Evolutionary conservation across 2,888 invertebrate genomes (phyloP), one percentile per base, ranked within the genome.

Genomic region (Drosophila gaucha): DNA sequence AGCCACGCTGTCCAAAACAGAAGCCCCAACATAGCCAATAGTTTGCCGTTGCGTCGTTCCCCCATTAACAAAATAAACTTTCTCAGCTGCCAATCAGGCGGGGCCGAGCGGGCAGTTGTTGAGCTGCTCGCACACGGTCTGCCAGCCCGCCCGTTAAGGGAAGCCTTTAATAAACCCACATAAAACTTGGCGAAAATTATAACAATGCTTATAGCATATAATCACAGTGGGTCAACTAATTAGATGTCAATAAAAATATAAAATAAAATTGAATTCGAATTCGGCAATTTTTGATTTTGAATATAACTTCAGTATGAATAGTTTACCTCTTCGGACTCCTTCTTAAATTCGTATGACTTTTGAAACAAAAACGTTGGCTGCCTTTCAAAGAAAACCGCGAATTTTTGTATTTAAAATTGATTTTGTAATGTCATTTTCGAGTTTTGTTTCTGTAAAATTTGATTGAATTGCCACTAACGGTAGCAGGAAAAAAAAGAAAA

Each of bases 1-100:
- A 85, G 88, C 88, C 43, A 33, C 36, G 63, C 78, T 88, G 86
- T 88, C 88, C 69, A 64, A 74, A 80, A 68, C 88, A 85, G 86
- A 60, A 79, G 57, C 64, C 56, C 46, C 65, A 60, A 38, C 59
- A 59, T n/a, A 8, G 51, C 38, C 56, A 62, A 65, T 74, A 74
- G 55, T 62, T 76, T 26, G 35, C 18, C 16, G 24, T 24, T 38
- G 51, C 31, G 20, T n/a, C 30, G 12, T 9, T 28, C 0, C 20
- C 30, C 54, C 69, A 73, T 82, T 78, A 85, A 78, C 72, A 75
- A 78, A 62, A 73, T 67, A 86, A 86, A 80, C 80, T 84, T 80
- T 86, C 73, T 74, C 63, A 74, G 71, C 85, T 82, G 87, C 82
- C 80, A 82, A 87, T 82, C 80, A 87, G 74, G 43, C 58, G 38